Base-by-base conservation (phyloP, 2,888 invertebrate genomes). In the Callyntrura guangdongensis region DNA sequence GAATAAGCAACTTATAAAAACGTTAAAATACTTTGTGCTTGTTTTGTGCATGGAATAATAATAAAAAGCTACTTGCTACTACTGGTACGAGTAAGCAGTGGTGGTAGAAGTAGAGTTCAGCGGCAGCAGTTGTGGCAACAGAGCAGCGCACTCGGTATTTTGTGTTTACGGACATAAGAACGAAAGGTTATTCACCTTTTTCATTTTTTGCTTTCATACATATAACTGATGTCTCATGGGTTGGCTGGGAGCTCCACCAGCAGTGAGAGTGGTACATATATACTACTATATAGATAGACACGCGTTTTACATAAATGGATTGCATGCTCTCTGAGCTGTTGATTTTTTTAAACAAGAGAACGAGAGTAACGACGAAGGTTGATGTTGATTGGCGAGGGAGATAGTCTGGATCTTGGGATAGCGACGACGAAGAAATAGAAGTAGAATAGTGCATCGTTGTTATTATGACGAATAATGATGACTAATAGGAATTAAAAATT, bases 111-210 rank as follows among this genome's bases (percentile, higher is more conserved):
- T 64, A 6, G 22, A 64, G 64, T 64, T 64, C 64, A 64, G 8
- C 22, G 64, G 64, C 64, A 64, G 64, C 22, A 6, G 36, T 6
- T 4, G n/a, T 61, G 3, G 69, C 69, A 11, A 36, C 69, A 27
- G 27, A 0, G 69, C n/a, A 61, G 61, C 61, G 61, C 0, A 6
- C 36, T 69, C 11, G 27, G 36, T 36, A 69, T 36, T 27, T 69
- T 12, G 17, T 69, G 69, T 69, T 69, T 27, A 69, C 69, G 69
- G 69, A 36, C 74, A 77, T 77, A 22, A 36, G 74, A 77, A 77
- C 47, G 49, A 22, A 49, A 77, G 74, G 36, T 49, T 49, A 14
- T 77, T 77, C 74, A 77, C 74, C 74, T 72, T 36, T 47, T 47
- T 14, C 36, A 8, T 72, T 72, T 72, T 77, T 25, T 77, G 49